phyloP scores from a whole-genome alignment of 2,113 vertebrate genomes.

The Cheirogaleus medius region DNA sequence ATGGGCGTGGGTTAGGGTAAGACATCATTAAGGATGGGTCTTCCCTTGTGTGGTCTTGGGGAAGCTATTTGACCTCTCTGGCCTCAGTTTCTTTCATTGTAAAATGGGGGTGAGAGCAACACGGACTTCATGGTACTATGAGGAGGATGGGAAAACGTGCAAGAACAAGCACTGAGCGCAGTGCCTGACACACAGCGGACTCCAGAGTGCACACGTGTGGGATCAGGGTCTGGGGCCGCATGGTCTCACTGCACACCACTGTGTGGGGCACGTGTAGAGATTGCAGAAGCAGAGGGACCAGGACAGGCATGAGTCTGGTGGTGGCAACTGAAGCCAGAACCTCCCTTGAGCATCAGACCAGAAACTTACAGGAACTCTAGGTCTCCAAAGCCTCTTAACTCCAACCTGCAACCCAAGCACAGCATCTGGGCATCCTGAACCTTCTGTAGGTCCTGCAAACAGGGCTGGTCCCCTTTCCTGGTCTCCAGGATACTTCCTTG shows the following conservation, averaged over 20 bases:
- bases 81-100: neutral
- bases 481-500: neutral
- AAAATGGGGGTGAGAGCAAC: neutral
- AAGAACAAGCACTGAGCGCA: neutral
- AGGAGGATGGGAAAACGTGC: neutral
- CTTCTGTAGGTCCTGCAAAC: neutral
- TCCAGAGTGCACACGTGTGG: neutral
- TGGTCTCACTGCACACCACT: neutral
- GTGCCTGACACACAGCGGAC: neutral
- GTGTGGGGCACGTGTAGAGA: neutral
- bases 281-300: neutral
- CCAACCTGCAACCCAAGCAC: neutral
- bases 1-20: neutral
- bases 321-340: neutral
- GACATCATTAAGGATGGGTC: neutral
- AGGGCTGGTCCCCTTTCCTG: neutral
- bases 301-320: neutral
- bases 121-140: neutral
- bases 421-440: neutral
- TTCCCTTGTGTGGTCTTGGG: neutral
- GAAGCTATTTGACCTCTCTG: neutral
- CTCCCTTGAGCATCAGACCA: neutral
- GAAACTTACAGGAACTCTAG: neutral
- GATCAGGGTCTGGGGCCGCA: neutral
- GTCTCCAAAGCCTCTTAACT: neutral